Evolutionary conservation across 2,797 vertebrate species (phyloP).

Genomic region (Luscinia megarhynchos): DNA sequence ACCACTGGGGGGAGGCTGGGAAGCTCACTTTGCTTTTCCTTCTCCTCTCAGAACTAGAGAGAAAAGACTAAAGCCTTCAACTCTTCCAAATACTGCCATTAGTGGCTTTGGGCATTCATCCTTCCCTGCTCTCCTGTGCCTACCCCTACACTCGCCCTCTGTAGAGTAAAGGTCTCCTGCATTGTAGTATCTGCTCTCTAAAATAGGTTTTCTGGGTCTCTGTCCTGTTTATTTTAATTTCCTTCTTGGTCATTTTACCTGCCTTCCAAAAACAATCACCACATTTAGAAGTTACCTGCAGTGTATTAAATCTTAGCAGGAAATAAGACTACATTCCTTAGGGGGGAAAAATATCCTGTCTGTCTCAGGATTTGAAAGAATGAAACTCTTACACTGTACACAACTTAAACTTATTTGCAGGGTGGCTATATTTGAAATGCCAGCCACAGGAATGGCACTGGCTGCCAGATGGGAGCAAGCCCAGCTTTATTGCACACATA

Average conservation of each 20-base stretch:
- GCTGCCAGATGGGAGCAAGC: background rate
- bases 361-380: background rate
- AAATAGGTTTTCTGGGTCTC: background rate
- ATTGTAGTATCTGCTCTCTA: background rate
- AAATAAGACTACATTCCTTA: background rate
- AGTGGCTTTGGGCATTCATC: background rate
- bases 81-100: background rate
- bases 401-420: background rate
- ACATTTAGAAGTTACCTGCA: background rate
- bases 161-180: background rate
- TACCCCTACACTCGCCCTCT: background rate
- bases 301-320: background rate
- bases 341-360: background rate
- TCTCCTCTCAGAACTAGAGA: background rate
- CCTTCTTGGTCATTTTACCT: background rate
- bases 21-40: background rate
- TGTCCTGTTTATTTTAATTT: background rate
- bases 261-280: background rate
- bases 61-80: background rate
- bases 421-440: background rate
- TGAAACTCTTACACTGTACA: background rate
- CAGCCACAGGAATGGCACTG: background rate
- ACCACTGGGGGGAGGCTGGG: background rate
- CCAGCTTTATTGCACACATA: background rate
- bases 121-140: background rate